Evolutionary conservation across 2,797 vertebrate genomes (phyloP), one percentile per base, ranked within the genome.

Genomic region (Rhodeus uyekii): DNA sequence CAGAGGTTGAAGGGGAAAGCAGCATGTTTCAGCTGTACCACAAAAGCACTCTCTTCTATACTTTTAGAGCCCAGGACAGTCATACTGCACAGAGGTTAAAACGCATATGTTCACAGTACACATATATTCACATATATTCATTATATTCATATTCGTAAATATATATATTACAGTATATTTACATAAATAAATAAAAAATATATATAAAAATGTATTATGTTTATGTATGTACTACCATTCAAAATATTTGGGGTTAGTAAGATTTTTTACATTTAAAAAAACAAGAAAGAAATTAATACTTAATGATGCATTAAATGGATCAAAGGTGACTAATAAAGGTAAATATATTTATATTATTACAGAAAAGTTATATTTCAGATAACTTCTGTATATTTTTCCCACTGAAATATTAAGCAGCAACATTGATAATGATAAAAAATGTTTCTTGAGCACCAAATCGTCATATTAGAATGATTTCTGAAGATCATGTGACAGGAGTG

Each of bases 21-120:
- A 94, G 90, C 10, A 87, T 96, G 84, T 99, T 99, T 87, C 97
- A 98, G 89, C 97, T 99, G 83, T 99, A 98, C 92, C 98, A 99
- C 93, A 98, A 99, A 94, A 96, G 96, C 87, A 98, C 96, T 29
- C 93, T 99, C 78, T 99, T 96, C 88, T 99, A 98, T 75, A 97
- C 95, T 87, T 99, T 99, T 91, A 96, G 94, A 91, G 96, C 98
- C 19, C 95, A 97, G 86, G 96, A 99, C 77, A 93, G 91, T 91
- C 90, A 78, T 91, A 94, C 96, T 46, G 98, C 97, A 79, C 96
- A 96, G 91, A 99, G 97, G 98, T 99, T 93, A 77, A 87, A 78
- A 55, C 36, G 53, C 69, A 64, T n/a, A 27, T 44, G 3, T 27
- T 67, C 34, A 74, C 24, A 27, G 55, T 58, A 29, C 6, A 50